A percentile compares a stretch with the other conserved stretches of the same genome.
Evolutionary conservation across 2,888 invertebrate genomes (phyloP).

Genomic region (Drosophila rubida): DNA sequence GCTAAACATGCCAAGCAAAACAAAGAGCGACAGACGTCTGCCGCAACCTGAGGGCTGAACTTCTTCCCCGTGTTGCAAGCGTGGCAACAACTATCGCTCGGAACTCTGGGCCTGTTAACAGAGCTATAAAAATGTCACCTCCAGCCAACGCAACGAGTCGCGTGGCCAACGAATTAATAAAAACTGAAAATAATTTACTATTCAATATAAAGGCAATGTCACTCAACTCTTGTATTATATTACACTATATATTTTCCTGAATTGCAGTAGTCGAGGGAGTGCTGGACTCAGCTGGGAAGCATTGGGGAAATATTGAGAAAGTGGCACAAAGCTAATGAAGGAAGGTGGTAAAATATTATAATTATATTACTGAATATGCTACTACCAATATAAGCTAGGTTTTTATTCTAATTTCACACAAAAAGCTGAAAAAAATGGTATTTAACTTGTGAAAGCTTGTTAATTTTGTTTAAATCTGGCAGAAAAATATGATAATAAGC

Average conservation of each 20-base stretch:
- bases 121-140: conserved; percentile 83
- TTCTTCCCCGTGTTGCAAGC: conserved; percentile 23
- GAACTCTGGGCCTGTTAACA: conserved; percentile 75
- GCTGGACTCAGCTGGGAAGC: not conserved
- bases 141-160: conserved; percentile 56
- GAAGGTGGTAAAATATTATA: not conserved
- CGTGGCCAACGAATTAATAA: conserved; percentile 63
- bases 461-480: no score
- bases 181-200: conserved; percentile 44
- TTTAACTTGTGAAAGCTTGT: no score
- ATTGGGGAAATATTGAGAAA: not conserved
- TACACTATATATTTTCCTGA: not conserved
- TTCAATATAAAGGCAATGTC: conserved; percentile 8
- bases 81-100: conserved; percentile 31
- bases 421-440: no score
- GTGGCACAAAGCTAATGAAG: not conserved
- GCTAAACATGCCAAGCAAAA: conserved; percentile 71
- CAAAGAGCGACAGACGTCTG: conserved; percentile 51
- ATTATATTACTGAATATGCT: no score
- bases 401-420: no score
- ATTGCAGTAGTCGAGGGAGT: not conserved
- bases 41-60: not conserved
- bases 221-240: not conserved
- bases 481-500: no score
- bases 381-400: no score